Percentiles rank a stretch among this genome's conserved stretches.
Evolutionary conservation across 1,140 invertebrate species (phyloP).

Genomic region (Brachionus manjavacas): DNA sequence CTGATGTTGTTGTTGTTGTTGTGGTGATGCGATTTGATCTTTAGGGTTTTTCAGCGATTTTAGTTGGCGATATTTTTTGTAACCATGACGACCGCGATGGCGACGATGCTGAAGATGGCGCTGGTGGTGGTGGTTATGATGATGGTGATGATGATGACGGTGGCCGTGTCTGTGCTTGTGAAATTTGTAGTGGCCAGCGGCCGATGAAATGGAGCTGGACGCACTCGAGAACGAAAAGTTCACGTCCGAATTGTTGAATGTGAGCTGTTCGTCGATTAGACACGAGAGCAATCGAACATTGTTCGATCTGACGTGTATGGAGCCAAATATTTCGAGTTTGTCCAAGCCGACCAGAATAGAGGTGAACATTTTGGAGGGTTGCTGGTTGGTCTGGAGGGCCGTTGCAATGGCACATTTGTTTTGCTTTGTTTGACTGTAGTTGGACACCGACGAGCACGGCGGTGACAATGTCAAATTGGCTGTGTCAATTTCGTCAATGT

Average conservation of each 20-base stretch:
- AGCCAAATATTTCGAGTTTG: constrained; percentile 40
- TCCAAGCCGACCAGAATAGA: not conserved
- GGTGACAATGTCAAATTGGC: constrained; percentile 4
- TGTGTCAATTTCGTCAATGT: constrained; percentile 17
- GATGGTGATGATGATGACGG: not conserved
- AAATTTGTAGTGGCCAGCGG: constrained; percentile 2
- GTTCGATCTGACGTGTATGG: constrained; percentile 39
- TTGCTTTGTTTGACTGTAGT: constrained; percentile 8
- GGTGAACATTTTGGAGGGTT: not conserved
- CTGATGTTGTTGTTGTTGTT: too few species aligned
- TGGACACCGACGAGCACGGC: not conserved
- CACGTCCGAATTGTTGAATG: not conserved
- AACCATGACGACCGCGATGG: constrained; percentile 27
- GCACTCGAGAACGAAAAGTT: constrained; percentile 30
- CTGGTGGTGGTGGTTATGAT: not conserved
- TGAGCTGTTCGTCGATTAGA: constrained; percentile 31
- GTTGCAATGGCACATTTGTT: too few species aligned
- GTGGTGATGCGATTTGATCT: not conserved
- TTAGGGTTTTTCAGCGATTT: not conserved
- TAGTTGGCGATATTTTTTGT: constrained; percentile 6
- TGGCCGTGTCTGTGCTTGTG: constrained; percentile 7
- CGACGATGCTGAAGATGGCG: constrained; percentile 16
- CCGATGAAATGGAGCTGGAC: not conserved
- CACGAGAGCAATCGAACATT: constrained; percentile 30
- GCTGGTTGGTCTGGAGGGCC: too few species aligned